Percentiles rank a stretch among this genome's conserved stretches.
Evolutionary conservation across 92 coral and sea anemone genomes (phyloP).

Genomic region (Virgularia gustaviana): DNA sequence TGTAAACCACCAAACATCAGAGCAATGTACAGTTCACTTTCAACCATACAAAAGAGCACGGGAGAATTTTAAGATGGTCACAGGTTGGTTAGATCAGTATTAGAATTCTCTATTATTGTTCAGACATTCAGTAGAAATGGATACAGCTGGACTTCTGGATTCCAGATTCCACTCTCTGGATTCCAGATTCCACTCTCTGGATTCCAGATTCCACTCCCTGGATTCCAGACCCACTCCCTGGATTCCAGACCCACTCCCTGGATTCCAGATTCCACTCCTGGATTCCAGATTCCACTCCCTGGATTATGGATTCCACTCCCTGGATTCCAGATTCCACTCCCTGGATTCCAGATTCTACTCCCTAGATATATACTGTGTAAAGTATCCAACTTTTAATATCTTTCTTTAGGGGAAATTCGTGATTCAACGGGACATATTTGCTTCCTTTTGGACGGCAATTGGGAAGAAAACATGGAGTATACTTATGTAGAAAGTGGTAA

Average conservation of each 20-base stretch:
- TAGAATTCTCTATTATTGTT: neutral
- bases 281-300: too few species aligned
- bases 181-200: too few species aligned
- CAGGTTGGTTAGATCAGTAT: slow-evolving; percentile 55
- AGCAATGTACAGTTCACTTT: slow-evolving; percentile 78
- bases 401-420: slow-evolving; percentile 79
- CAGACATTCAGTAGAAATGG: neutral
- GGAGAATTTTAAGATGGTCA: slow-evolving; percentile 73
- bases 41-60: slow-evolving; percentile 84
- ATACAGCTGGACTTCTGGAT: neutral
- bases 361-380: neutral
- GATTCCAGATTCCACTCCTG: too few species aligned
- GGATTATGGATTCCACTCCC: too few species aligned
- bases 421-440: slow-evolving; percentile 77
- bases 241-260: too few species aligned
- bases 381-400: neutral
- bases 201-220: too few species aligned
- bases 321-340: too few species aligned
- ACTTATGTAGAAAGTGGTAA: slow-evolving; percentile 65
- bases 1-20: slow-evolving; percentile 83
- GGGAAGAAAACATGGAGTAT: slow-evolving; percentile 83
- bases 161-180: too few species aligned
- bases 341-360: too few species aligned
- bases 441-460: slow-evolving; percentile 69
- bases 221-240: too few species aligned